These are phyloP conservation scores for Chelonus formosanus DNA, from an alignment of 2,888 invertebrate genomes.

Conservation along the genomic window DNA sequence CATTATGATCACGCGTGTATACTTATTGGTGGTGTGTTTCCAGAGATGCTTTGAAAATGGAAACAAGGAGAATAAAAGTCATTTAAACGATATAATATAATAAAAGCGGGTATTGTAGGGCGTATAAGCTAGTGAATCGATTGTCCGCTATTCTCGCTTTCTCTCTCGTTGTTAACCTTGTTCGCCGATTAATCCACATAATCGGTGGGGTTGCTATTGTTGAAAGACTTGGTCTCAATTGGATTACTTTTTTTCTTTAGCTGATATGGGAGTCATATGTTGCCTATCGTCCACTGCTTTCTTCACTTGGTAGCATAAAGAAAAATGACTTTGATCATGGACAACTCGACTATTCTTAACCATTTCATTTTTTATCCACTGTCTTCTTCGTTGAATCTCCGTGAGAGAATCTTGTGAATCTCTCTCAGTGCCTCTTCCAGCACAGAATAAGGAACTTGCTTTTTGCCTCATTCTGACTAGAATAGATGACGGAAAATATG, in stretches of 20 bases:
- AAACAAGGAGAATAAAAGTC: slow-evolving; percentile 1
- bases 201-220: slow-evolving; percentile 41
- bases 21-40: background rate
- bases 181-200: slow-evolving; percentile 48
- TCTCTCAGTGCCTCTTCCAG: background rate
- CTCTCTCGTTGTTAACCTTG: slow-evolving; percentile 37
- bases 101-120: background rate
- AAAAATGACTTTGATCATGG: slow-evolving; percentile 21
- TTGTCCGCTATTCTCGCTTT: slow-evolving; percentile 12
- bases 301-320: slow-evolving; percentile 6
- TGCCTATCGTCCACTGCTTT: slow-evolving; percentile 10
- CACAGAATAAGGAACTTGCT: slow-evolving; percentile 4
- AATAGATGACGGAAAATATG: slow-evolving; percentile 9
- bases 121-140: background rate
- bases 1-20: slow-evolving; percentile 15
- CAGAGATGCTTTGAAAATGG: background rate
- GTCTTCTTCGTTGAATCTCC: background rate
- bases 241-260: slow-evolving; percentile 43
- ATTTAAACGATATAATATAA: slow-evolving; percentile 4
- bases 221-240: slow-evolving; percentile 40
- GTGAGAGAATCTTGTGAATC: slow-evolving; percentile 25
- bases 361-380: background rate
- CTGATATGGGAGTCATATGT: slow-evolving; percentile 29
- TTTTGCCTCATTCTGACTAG: background rate
- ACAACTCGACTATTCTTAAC: slow-evolving; percentile 12